Conservation (phyloP, 64 coral and sea anemone genomes). For the Cladopsammia gracilis region DNA sequence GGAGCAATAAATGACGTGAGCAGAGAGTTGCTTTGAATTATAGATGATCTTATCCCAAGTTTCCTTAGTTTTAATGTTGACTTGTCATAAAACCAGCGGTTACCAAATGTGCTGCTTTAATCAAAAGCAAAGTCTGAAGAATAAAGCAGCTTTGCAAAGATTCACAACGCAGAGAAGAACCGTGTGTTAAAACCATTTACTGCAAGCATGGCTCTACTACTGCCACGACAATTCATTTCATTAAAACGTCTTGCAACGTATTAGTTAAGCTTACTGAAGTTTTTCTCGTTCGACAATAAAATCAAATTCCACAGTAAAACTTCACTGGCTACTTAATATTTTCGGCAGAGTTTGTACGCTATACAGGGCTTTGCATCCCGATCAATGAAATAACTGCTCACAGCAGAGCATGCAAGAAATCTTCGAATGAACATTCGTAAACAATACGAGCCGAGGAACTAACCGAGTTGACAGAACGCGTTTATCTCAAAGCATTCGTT, state of each 20-base stretch:
- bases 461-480: conserved; percentile 25
- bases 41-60: conserved; percentile 85
- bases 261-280: too few relatives aligned
- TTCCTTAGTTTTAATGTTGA: conserved; percentile 61
- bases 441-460: conserved; percentile 38
- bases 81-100: conserved; percentile 78
- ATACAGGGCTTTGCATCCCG: background rate
- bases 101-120: conserved; percentile 39
- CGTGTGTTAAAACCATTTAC: background rate
- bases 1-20: conserved; percentile 92
- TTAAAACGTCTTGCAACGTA: conserved; percentile 27
- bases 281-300: background rate
- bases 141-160: background rate
- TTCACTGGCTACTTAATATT: background rate
- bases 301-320: background rate
- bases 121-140: conserved; percentile 20
- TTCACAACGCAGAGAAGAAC: background rate
- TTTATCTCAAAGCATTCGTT: background rate
- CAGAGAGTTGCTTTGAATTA: conserved; percentile 94
- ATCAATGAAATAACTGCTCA: background rate
- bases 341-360: background rate
- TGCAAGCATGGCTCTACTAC: background rate
- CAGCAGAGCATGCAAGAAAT: conserved; percentile 14
- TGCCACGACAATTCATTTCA: background rate
- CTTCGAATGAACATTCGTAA: conserved; percentile 84